Evolutionary conservation across 2,888 invertebrate species (phyloP).

Genomic region (Pachydiplax longipennis): DNA sequence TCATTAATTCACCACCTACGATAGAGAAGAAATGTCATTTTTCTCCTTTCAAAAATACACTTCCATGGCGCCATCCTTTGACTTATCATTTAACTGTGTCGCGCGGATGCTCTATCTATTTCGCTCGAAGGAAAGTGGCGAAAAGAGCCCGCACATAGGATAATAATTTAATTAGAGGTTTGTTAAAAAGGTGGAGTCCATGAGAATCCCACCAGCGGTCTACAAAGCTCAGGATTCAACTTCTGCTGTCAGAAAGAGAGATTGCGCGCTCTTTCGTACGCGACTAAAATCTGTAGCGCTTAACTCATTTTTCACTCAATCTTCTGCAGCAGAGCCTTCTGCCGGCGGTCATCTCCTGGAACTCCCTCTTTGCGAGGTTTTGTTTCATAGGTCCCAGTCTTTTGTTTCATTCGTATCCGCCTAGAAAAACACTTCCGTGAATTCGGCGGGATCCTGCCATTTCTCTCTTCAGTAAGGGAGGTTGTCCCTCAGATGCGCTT

Average conservation of each 20-base stretch:
- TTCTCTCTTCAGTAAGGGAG: conserved; percentile 65
- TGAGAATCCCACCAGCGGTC: conserved; percentile 26
- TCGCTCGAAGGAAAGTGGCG: background rate
- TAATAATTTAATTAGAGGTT: background rate
- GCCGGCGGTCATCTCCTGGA: background rate
- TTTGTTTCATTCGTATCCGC: background rate
- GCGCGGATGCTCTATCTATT: too few relatives aligned
- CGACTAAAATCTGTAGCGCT: background rate
- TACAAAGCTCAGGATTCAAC: conserved; percentile 12
- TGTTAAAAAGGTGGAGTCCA: background rate
- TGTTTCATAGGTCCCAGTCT: background rate
- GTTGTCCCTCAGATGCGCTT: conserved; percentile 78
- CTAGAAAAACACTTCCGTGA: background rate
- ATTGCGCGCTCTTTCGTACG: background rate
- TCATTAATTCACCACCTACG: background rate
- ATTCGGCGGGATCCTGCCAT: background rate
- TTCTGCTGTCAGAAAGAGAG: background rate
- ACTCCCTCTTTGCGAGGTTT: background rate
- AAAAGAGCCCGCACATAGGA: background rate
- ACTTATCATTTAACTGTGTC: too few relatives aligned
- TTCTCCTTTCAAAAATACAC: background rate
- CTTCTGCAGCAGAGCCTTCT: background rate
- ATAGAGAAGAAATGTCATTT: background rate
- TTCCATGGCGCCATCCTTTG: too few relatives aligned
- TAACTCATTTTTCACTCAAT: background rate